Evolutionary conservation across 2,797 vertebrate genomes (phyloP), one percentile per base, ranked within the genome.

Genomic region (Meriones psammophilus): DNA sequence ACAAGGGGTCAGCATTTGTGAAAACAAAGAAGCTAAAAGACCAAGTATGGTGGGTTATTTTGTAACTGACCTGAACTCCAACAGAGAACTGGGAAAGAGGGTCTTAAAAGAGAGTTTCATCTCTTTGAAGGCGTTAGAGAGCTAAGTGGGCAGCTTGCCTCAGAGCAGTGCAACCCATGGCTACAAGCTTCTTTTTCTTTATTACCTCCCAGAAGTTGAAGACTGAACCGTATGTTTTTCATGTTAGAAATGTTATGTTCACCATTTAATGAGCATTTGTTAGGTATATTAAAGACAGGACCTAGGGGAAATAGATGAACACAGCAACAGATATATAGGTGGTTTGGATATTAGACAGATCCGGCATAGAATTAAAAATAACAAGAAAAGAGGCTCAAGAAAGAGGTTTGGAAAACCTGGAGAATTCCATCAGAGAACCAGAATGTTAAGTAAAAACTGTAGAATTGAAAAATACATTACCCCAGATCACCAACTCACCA

Each of bases 301-400:
- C 8, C 20, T 46, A 83, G 8, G 56, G 77, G 54, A 78, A 69
- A 93, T n/a, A 76, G 60, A 17, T 83, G 62, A 56, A 39, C 58
- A 22, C 9, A 89, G 33, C 42, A 81, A 50, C 12, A 87, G 28
- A 87, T 68, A 28, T 26, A 89, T 22, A 24, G 33, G 14, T 54
- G 36, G 86, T 42, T 30, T 36, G 56, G 14, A 84, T 71, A 66
- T n/a, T 85, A 50, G 66, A 74, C 42, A 42, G 28, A 56, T 69
- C 46, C n/a, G 62, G 4, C 7, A 9, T 30, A 73, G 56, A 26
- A n/a, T 60, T 91, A 91, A 92, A 96, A 90, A 58, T 88, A 85
- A 90, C 28, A 17, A 56, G 36, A 79, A 24, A 15, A 81, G 22
- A 78, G 66, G 33, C 18, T 85, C 54, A 60, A 89, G 74, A 85